Percentiles rank a stretch among this genome's conserved stretches.
phyloP scores from a whole-genome alignment of 1,140 invertebrate genomes.

The Vanessa atalanta region DNA sequence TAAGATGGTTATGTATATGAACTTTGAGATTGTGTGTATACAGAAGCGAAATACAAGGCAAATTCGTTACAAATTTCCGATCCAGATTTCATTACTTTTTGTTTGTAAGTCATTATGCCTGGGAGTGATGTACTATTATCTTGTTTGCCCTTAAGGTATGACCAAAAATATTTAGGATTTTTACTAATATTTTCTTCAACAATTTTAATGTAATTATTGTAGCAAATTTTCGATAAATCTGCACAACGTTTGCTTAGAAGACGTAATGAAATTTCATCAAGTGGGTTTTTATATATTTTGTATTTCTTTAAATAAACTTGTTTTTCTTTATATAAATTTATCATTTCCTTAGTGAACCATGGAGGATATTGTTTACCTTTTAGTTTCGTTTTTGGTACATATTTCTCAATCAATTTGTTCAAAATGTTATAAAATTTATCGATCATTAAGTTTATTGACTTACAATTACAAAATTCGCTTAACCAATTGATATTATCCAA shows the following conservation, averaged over 20 bases:
- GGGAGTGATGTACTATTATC: constrained; percentile 8
- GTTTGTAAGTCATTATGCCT: constrained; percentile 14
- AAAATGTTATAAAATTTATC: constrained; percentile 17
- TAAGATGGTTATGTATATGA: constrained; percentile 19
- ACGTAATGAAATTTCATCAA: constrained; percentile 19
- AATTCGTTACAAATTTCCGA: constrained; percentile 22
- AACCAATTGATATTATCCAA: constrained; percentile 19
- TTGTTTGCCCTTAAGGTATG: constrained; percentile 9
- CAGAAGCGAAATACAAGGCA: constrained; percentile 17
- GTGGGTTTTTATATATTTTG: constrained; percentile 21
- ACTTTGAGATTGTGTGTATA: constrained; percentile 10
- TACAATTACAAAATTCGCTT: constrained; percentile 11
- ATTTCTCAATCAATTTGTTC: constrained; percentile 11
- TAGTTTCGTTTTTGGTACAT: constrained; percentile 16
- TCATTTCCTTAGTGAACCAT: constrained; percentile 18
- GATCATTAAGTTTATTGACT: constrained; percentile 18
- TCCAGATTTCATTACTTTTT: constrained; percentile 16
- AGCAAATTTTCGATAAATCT: constrained; percentile 15
- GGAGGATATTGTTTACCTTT: constrained; percentile 15
- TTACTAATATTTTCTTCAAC: constrained; percentile 9
- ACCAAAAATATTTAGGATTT: constrained; percentile 24
- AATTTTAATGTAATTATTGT: constrained; percentile 3
- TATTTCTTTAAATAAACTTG: constrained; percentile 18
- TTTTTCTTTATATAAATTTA: constrained; percentile 19
- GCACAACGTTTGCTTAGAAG: constrained; percentile 13